Evolutionary conservation across 2,797 vertebrate genomes (phyloP), one percentile per base, ranked within the genome.

Genomic region (Antrozous pallidus): DNA sequence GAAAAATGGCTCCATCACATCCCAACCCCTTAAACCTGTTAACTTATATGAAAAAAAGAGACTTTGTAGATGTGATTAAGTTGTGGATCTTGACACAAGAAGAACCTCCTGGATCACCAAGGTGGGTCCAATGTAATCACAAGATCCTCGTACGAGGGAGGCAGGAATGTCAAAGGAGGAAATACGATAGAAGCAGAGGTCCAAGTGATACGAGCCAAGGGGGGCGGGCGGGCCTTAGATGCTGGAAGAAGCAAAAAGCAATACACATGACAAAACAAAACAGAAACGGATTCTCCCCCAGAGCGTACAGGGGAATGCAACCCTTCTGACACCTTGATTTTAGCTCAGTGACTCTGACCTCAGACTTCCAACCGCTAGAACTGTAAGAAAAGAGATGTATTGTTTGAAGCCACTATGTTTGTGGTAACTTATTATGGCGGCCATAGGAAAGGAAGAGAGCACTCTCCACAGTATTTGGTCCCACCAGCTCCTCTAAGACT

Each of bases 381-480:
- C 7, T 8, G 1, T 65, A 74, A 70, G 51, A 31, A 13, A 67
- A 28, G 18, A 11, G 6, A 42, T 36, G 40, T 8, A 31, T 40
- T 31, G n/a, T 38, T 85, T 38, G 28, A 47, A 54, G 42, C 13
- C 58, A 13, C 45, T 20, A 28, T 28, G 2, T 80, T 26, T 22
- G 24, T 38, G 16, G 18, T 10, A 0, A 56, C 73, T 33, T n/a
- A 24, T n/a, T 36, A 33, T 3, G 86, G 65, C 47, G 58, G 14
- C 40, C 45, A 12, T 6, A 51, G 67, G 79, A 65, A 67, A 49
- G 28, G 11, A 17, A 17, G 0, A 26, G 5, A 28, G 65, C 20
- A 3, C 24, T 0, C 0, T 47, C 6, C 4, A 7, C 31, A 28
- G 12, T 31, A 75, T 58, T 51, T 73, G 33, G 24, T 33, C 42